Percentiles rank a stretch among this genome's conserved stretches.
Evolutionary conservation across 2,888 invertebrate genomes (phyloP).

Genomic region (Drosophila anomalata): DNA sequence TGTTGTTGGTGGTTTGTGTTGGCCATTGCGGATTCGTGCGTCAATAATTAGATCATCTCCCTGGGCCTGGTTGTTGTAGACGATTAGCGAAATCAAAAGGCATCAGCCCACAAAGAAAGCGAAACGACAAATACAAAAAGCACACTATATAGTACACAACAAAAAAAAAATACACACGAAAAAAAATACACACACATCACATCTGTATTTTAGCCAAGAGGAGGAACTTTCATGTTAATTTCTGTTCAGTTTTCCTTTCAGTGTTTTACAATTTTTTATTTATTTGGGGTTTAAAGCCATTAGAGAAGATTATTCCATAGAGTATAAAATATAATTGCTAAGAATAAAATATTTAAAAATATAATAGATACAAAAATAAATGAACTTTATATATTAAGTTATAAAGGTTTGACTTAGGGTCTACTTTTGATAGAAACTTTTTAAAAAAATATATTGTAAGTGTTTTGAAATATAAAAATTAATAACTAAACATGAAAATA

Average conservation of each 20-base stretch:
- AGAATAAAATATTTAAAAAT: too few species aligned
- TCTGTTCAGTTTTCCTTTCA: slow-evolving; percentile 18
- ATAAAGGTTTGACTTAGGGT: too few species aligned
- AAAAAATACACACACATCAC: background rate
- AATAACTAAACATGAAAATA: too few species aligned
- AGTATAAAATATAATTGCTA: too few species aligned
- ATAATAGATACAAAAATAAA: too few species aligned
- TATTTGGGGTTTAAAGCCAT: slow-evolving; percentile 2
- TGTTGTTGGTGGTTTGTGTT: slow-evolving; percentile 36
- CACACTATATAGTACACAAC: background rate
- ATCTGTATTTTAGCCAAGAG: background rate
- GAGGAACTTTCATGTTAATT: slow-evolving; percentile 34
- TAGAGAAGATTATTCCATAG: background rate
- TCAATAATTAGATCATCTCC: slow-evolving; percentile 76
- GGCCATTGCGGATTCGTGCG: slow-evolving; percentile 70
- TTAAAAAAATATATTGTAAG: too few species aligned
- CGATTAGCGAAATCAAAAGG: slow-evolving; percentile 75
- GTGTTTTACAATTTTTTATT: slow-evolving; percentile 1
- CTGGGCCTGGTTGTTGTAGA: slow-evolving; percentile 60
- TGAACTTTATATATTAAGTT: too few species aligned
- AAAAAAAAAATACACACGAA: background rate
- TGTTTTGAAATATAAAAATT: too few species aligned
- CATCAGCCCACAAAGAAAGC: slow-evolving; percentile 52
- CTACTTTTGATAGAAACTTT: too few species aligned
- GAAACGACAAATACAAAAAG: slow-evolving; percentile 43